Evolutionary conservation across 1,140 invertebrate species (phyloP).

Genomic region (Prorops nasuta): DNA sequence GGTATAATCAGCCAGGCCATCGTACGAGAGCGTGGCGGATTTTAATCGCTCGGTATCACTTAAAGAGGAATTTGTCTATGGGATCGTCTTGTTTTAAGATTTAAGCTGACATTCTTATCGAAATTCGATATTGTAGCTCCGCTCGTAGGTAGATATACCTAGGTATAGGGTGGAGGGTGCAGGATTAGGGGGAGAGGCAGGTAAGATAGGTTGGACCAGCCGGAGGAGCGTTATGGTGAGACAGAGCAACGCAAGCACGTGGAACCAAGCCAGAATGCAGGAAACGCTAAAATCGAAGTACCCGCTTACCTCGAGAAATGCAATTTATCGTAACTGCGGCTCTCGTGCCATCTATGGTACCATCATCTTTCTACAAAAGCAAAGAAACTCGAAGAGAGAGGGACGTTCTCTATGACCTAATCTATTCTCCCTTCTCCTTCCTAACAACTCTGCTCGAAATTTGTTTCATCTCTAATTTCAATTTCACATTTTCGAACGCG

Average conservation of each 20-base stretch:
- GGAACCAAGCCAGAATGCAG: constrained; percentile 47
- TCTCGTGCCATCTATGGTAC: neutral
- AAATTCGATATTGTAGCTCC: constrained; percentile 41
- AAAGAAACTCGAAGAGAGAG: constrained; percentile 4
- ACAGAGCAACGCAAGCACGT: constrained; percentile 27
- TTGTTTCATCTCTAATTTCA: too few relatives aligned
- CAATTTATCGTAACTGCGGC: constrained; percentile 46
- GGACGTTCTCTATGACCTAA: constrained; percentile 13
- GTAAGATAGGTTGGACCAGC: neutral
- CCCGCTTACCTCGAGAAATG: constrained; percentile 38
- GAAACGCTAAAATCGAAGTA: constrained; percentile 48
- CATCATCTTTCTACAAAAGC: constrained; percentile 33
- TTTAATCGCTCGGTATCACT: constrained; percentile 30
- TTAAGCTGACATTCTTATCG: constrained; percentile 48
- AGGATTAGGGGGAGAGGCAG: too few relatives aligned
- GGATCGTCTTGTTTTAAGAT: too few relatives aligned
- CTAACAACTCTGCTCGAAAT: too few relatives aligned
- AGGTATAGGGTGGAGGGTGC: too few relatives aligned
- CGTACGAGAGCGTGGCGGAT: too few relatives aligned
- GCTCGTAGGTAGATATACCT: constrained; percentile 5
- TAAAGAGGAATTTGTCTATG: constrained; percentile 36
- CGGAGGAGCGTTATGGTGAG: neutral
- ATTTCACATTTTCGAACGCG: too few relatives aligned
- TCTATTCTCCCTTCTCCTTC: too few relatives aligned
- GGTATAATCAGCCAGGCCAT: too few relatives aligned